Percentiles rank a stretch among this genome's conserved stretches.
Conservation (phyloP, 2,797 vertebrate genomes). For the Etheostoma perlongum region DNA sequence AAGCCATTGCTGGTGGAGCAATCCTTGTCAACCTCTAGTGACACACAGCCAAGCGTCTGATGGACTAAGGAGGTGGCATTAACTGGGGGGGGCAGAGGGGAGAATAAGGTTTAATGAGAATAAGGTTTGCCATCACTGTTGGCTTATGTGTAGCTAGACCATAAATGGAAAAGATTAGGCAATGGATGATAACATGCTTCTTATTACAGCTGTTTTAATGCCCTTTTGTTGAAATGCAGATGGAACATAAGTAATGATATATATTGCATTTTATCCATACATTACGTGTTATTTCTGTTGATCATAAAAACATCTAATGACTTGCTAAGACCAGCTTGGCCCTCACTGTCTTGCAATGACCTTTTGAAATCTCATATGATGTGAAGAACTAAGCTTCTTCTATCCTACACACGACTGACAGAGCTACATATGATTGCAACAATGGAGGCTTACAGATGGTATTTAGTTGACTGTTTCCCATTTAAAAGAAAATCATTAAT, state of each 20-base stretch:
- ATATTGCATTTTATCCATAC: constrained; percentile 7
- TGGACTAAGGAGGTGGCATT: constrained; percentile 8
- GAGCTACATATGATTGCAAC: constrained; percentile 36
- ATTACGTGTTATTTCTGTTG: constrained; percentile 12
- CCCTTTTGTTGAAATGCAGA: constrained; percentile 19
- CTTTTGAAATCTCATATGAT: constrained; percentile 37
- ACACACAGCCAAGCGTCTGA: constrained; percentile 19
- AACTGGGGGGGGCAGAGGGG: not conserved
- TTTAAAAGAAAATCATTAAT: constrained; percentile 39
- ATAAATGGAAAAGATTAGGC: constrained; percentile 45
- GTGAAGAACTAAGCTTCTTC: constrained; percentile 41
- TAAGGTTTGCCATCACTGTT: constrained; percentile 20
- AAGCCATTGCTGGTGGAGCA: constrained; percentile 24
- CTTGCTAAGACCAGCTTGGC: constrained; percentile 34
- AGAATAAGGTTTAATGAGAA: constrained; percentile 8
- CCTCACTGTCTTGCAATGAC: constrained; percentile 31
- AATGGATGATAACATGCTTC: not conserved
- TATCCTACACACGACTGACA: constrained; percentile 23
- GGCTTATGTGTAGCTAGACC: constrained; percentile 16
- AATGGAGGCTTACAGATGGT: constrained; percentile 32
- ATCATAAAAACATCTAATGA: constrained; percentile 33
- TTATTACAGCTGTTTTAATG: constrained; percentile 25
- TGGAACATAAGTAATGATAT: not conserved
- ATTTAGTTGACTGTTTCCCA: constrained; percentile 25
- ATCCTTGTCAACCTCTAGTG: constrained; percentile 55